Evolutionary conservation across 1,140 invertebrate genomes (phyloP).

Genomic region (Drosophila nasuta): DNA sequence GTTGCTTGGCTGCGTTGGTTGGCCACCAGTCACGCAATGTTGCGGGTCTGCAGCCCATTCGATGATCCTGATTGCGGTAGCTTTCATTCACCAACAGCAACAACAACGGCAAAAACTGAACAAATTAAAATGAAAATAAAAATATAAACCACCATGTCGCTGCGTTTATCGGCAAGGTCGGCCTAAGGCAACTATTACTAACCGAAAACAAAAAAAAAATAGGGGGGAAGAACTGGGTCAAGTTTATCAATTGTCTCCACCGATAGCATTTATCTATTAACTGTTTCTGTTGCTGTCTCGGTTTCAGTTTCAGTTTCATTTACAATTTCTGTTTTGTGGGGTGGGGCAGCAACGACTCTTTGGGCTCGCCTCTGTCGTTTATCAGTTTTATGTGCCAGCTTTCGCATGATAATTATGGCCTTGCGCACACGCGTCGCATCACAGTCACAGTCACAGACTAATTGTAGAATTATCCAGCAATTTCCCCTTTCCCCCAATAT

Average conservation of each 20-base stretch:
- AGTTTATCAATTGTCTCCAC: conserved; percentile 59
- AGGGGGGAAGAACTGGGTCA: conserved; percentile 62
- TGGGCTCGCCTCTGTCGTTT: conserved; percentile 43
- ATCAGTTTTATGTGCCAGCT: conserved; percentile 41
- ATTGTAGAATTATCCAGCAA: conserved; percentile 33
- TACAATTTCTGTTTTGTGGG: background rate
- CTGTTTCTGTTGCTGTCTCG: conserved; percentile 31
- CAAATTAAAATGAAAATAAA: background rate
- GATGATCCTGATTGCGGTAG: conserved; percentile 40
- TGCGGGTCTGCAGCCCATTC: conserved; percentile 26
- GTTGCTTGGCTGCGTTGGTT: background rate
- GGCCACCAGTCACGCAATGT: conserved; percentile 45
- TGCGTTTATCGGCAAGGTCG: conserved; percentile 43
- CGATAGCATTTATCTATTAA: conserved; percentile 64
- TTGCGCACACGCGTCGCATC: conserved; percentile 51
- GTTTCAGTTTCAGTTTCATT: conserved; percentile 24
- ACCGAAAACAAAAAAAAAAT: background rate
- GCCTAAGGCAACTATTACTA: conserved; percentile 3
- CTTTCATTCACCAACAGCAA: conserved; percentile 10
- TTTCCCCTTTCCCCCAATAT: background rate
- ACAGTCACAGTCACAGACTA: conserved; percentile 8
- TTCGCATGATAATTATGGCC: conserved; percentile 65
- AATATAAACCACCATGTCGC: background rate
- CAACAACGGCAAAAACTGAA: background rate
- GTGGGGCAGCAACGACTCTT: background rate